These are phyloP conservation scores for Epinotia bilunana DNA, from an alignment of 2,888 invertebrate genomes.

Conservation along the genomic window DNA sequence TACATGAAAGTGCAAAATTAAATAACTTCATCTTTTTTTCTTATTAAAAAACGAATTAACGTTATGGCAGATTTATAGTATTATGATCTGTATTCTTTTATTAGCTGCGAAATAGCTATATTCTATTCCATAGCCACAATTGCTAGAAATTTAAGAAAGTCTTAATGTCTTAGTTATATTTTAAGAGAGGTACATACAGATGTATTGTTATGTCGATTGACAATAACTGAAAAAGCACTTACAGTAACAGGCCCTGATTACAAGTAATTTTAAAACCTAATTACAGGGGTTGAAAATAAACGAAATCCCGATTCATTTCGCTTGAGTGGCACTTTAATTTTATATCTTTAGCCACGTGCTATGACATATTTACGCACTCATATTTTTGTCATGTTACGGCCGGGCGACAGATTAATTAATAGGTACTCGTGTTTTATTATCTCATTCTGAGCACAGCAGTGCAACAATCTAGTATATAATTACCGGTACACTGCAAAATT, in stretches of 20 bases:
- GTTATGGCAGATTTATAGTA: too few species aligned
- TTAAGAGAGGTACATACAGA: neutral
- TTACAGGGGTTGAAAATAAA: neutral
- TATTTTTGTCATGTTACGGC: constrained; percentile 2
- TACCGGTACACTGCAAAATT: neutral
- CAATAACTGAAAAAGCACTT: neutral
- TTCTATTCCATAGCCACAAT: too few species aligned
- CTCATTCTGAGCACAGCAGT: neutral
- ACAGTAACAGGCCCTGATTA: neutral
- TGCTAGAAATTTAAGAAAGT: too few species aligned
- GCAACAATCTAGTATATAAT: constrained; percentile 7
- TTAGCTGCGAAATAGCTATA: too few species aligned
- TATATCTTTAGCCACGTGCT: constrained; percentile 9
- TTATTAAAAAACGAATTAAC: too few species aligned
- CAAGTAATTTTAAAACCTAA: neutral
- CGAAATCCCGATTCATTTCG: neutral
- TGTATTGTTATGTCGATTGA: too few species aligned
- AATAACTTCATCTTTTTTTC: too few species aligned
- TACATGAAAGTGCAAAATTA: too few species aligned
- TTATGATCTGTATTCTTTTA: too few species aligned
- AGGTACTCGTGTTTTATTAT: neutral
- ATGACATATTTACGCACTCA: constrained; percentile 20
- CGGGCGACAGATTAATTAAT: neutral
- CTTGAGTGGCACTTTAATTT: constrained; percentile 9
- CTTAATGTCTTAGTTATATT: neutral